Percentiles rank a stretch among this genome's conserved stretches.
Evolutionary conservation across 2,113 vertebrate species (phyloP).

Genomic region (Rhinopomastus cyanomelas): DNA sequence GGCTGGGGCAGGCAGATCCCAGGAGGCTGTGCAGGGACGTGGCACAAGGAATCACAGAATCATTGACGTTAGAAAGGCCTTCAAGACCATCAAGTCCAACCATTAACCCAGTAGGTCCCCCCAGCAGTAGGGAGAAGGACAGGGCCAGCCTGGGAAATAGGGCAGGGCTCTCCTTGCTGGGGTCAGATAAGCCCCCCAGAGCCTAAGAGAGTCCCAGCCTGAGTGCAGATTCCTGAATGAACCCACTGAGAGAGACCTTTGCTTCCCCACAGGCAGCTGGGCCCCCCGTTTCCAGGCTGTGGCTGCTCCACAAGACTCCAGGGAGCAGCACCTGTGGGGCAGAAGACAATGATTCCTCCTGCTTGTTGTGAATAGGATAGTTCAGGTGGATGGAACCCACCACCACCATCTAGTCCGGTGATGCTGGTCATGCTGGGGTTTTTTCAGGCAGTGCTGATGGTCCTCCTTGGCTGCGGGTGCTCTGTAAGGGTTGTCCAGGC

Average conservation of each 20-base stretch:
- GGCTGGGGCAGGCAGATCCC: too few species aligned
- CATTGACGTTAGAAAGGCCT: too few species aligned
- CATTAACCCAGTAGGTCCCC: fast-evolving
- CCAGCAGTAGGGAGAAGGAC: fast-evolving
- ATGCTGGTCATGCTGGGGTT: neutral
- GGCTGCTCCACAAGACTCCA: neutral
- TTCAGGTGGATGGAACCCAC: neutral
- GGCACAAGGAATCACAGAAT: too few species aligned
- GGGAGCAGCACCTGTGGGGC: neutral
- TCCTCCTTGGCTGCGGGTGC: neutral
- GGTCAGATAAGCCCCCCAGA: neutral
- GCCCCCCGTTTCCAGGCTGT: too few species aligned
- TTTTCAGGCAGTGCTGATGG: neutral
- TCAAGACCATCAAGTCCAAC: too few species aligned
- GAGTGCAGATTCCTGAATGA: neutral
- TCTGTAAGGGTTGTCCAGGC: neutral
- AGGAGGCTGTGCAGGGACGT: too few species aligned
- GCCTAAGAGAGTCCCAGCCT: neutral
- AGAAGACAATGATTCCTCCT: neutral
- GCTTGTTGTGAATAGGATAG: neutral
- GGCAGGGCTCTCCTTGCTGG: neutral
- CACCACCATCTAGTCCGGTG: neutral
- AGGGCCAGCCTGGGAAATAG: neutral
- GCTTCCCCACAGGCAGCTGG: neutral
- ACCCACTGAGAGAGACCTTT: neutral